Conservation (phyloP, 2,113 vertebrate species). For the Cyphomyrus discorhynchus region DNA sequence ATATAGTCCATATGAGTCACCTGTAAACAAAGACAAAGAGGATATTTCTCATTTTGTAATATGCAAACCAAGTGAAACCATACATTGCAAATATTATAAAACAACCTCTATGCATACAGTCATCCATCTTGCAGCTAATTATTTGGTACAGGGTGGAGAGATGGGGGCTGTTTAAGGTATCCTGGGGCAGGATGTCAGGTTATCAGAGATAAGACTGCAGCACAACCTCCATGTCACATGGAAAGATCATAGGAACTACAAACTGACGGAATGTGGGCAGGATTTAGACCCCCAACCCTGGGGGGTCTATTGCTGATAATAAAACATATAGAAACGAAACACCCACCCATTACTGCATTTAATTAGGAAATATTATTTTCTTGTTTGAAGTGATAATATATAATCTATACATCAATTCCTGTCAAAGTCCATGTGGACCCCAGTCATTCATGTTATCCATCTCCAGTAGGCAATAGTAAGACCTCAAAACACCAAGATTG, state of each 20-base stretch:
- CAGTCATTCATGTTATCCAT: not conserved
- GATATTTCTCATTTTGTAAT: not conserved
- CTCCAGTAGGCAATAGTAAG: not conserved
- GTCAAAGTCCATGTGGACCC: not conserved
- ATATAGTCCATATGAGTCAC: constrained; percentile 67
- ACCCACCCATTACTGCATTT: not conserved
- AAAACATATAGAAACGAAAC: not conserved
- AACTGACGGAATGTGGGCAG: not conserved
- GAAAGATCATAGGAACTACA: not conserved
- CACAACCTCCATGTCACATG: not conserved
- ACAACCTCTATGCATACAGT: not conserved
- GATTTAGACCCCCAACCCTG: not conserved
- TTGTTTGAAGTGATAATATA: not conserved
- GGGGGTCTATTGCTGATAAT: not conserved
- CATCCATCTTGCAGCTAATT: not conserved
- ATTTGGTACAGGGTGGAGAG: not conserved
- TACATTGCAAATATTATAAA: not conserved
- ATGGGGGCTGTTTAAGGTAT: not conserved
- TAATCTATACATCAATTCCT: not conserved
- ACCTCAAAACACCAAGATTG: not conserved
- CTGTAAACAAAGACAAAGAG: constrained; percentile 47
- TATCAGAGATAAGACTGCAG: not conserved
- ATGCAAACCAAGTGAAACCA: not conserved
- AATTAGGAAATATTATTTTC: not conserved
- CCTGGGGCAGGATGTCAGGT: not conserved